Evolutionary conservation across 2,888 invertebrate species (phyloP), one percentile per base, ranked within the genome.

Genomic region (Noctua pronuba): DNA sequence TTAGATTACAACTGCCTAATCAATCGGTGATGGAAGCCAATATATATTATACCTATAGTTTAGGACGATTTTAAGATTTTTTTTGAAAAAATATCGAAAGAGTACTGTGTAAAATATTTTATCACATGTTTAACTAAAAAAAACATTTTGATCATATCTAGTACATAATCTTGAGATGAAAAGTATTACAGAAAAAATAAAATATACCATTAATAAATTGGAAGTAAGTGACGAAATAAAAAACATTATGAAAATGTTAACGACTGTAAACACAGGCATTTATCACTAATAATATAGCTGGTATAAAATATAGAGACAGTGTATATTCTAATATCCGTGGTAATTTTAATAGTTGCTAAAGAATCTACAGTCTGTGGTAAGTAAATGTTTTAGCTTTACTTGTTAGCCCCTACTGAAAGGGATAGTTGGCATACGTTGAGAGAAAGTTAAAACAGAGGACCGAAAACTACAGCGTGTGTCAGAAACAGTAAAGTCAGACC

Each of bases 211-310:
- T 16, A 49, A 66, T 66, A 46, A 74, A 13, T 60, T 62, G 24
- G 41, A 79, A 66, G 21, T 60, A 35, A 62, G 49, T 73, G 79
- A 41, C 24, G 72, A 75, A 73, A 79, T 71, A 60, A 46, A 66
- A 52, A 77, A 73, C 16, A 65, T 66, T 72, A 35, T 6, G 21
- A 46, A 72, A 55, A 62, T 62, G 21, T 83, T 69, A 75, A 55
- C 68, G 31, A 46, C 69, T 73, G 66, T 79, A 75, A 79, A 83
- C 71, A 75, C 31, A 83, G 35, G 75, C 62, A 70, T 83, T 79
- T 49, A 73, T 82, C 58, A 79, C 44, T 5, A 38, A 18, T 13
- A 24, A n/a, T 52, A 35, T 44, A 5, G 35, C 28, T 35, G 21
- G 11, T 38, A 31, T 18, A 65, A 44, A 31, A 67, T 46, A 35